These are phyloP conservation scores for Leistus spinibarbis DNA, from an alignment of 2,888 invertebrate species.

Conservation along the genomic window DNA sequence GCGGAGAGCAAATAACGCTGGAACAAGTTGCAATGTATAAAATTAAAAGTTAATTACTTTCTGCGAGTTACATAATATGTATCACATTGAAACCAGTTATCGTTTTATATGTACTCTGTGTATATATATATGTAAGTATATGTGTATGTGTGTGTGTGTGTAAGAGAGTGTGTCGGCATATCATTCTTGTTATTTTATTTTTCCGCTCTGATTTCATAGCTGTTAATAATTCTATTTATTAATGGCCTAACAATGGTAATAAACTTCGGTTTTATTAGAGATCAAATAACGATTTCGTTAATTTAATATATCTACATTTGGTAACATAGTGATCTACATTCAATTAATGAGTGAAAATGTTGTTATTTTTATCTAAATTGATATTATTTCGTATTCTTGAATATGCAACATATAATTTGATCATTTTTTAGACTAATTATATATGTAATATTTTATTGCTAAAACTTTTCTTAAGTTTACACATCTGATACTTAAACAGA, in stretches of 20 bases:
- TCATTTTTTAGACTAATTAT: background rate
- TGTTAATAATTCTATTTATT: background rate
- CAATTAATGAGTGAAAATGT: background rate
- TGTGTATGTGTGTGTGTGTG: background rate
- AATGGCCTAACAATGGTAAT: background rate
- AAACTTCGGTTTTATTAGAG: background rate
- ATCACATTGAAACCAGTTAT: conserved; percentile 19
- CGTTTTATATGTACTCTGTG: background rate
- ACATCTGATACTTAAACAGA: no score
- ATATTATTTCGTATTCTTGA: background rate
- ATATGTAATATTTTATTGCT: no score
- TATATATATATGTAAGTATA: background rate
- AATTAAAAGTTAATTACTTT: conserved; percentile 14
- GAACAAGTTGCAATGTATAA: background rate
- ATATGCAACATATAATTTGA: background rate
- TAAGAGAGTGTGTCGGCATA: background rate
- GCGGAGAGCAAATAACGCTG: conserved; percentile 12
- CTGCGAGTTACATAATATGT: conserved; percentile 17
- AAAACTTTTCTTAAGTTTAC: no score
- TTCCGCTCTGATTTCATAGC: background rate
- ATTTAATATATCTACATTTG: background rate
- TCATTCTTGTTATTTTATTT: background rate
- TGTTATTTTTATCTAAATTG: background rate
- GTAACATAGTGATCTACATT: background rate
- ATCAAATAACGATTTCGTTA: background rate